A percentile compares a stretch with the other conserved stretches of the same genome.
phyloP scores from a whole-genome alignment of 2,888 invertebrate species.

The Cosmorhoe ocellata region DNA sequence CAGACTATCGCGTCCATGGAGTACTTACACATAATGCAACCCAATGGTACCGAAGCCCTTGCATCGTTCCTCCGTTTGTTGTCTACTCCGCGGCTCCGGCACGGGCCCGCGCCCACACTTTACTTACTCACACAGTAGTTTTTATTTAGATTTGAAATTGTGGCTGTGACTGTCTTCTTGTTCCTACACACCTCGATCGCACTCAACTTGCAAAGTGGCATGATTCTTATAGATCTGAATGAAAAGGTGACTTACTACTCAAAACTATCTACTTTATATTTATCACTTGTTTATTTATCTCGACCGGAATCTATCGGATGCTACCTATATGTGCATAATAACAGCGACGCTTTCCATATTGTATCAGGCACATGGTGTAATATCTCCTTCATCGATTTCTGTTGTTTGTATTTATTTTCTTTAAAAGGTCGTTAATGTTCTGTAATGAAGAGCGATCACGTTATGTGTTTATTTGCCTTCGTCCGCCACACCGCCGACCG shows the following conservation, averaged over 20 bases:
- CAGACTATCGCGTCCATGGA: slow-evolving; percentile 80
- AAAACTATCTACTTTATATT: slow-evolving; percentile 81
- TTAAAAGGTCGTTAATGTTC: slow-evolving; percentile 42
- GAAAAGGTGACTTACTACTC: slow-evolving; percentile 88
- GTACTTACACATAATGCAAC: slow-evolving; percentile 80
- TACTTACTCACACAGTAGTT: slow-evolving; percentile 48
- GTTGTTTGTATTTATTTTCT: slow-evolving; percentile 38
- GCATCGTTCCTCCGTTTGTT: slow-evolving; percentile 61
- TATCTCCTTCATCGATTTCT: slow-evolving; percentile 44
- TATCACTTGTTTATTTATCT: slow-evolving; percentile 61
- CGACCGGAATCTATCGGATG: slow-evolving; percentile 56
- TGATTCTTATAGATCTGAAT: slow-evolving; percentile 59
- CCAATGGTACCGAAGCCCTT: slow-evolving; percentile 76
- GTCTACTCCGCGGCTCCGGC: slow-evolving; percentile 43
- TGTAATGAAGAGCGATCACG: slow-evolving; percentile 60
- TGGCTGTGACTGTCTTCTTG: slow-evolving; percentile 75
- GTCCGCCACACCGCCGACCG: slow-evolving; percentile 39
- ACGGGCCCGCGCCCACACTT: slow-evolving; percentile 42
- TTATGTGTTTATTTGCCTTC: slow-evolving; percentile 64
- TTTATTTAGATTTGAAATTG: slow-evolving; percentile 61
- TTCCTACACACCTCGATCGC: slow-evolving; percentile 38
- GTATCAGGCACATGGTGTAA: slow-evolving; percentile 55
- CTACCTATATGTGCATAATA: slow-evolving; percentile 66
- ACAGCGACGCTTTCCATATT: slow-evolving; percentile 70
- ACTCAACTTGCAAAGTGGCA: slow-evolving; percentile 48